phyloP scores from a whole-genome alignment of 2,888 invertebrate species.

The Pammene aurita region DNA sequence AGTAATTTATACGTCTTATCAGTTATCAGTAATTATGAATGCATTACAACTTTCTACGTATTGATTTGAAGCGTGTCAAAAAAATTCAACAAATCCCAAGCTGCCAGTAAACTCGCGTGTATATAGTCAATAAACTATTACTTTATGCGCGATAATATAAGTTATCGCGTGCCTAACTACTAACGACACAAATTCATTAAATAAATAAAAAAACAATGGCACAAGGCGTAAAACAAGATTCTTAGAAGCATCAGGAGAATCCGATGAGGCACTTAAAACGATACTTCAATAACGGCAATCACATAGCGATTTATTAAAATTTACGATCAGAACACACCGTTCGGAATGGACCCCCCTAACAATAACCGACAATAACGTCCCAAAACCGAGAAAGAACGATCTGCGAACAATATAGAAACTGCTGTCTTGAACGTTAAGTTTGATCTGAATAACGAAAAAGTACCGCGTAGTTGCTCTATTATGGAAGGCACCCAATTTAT shows the following conservation, averaged over 20 bases:
- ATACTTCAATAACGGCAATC: constrained; percentile 57
- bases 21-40: no score
- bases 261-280: constrained; percentile 40
- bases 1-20: no score
- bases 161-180: constrained; percentile 13
- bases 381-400: constrained; percentile 21
- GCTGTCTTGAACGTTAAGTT: constrained; percentile 25
- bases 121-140: constrained; percentile 1
- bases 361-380: constrained; percentile 44
- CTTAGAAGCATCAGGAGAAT: constrained; percentile 23
- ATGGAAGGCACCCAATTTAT: constrained; percentile 62
- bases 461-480: constrained; percentile 48
- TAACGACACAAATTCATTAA: constrained; percentile 3
- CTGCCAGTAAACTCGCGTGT: neutral
- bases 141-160: no score
- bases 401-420: constrained; percentile 31
- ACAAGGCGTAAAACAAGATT: neutral
- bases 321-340: constrained; percentile 62
- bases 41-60: no score
- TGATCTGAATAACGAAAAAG: constrained; percentile 34
- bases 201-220: neutral
- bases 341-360: constrained; percentile 49
- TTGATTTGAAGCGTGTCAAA: neutral
- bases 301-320: constrained; percentile 65
- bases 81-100: neutral